phyloP scores from a whole-genome alignment of 64 coral and sea anemone genomes.

The Stichodactyla helianthus region DNA sequence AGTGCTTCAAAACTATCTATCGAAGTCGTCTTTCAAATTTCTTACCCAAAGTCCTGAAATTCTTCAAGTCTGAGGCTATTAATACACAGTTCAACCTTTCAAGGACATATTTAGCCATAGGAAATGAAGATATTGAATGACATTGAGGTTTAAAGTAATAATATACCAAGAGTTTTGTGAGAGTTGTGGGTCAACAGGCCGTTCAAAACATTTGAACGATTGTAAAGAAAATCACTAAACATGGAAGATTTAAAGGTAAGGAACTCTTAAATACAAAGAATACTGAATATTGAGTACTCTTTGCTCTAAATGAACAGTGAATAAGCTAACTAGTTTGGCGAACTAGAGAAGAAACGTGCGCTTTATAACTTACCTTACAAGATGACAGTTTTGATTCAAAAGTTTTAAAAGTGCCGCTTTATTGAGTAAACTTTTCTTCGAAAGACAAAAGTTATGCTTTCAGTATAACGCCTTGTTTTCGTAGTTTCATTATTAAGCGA shows the following conservation, averaged over 20 bases:
- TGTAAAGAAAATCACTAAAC: background rate
- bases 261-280: background rate
- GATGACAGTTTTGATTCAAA: background rate
- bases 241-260: background rate
- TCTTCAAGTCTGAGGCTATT: background rate
- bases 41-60: background rate
- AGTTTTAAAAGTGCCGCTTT: background rate
- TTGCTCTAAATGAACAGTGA: background rate
- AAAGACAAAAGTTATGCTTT: background rate
- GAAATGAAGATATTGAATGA: background rate
- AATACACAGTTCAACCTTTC: background rate
- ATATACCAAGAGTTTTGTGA: background rate
- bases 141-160: background rate
- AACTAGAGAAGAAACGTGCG: background rate
- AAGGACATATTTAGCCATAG: constrained; percentile 7
- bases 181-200: background rate
- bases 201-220: background rate
- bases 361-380: background rate
- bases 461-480: background rate
- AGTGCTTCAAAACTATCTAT: background rate
- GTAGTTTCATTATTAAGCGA: background rate
- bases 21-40: background rate
- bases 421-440: background rate
- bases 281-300: background rate
- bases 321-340: background rate